phyloP scores from a whole-genome alignment of 2,797 vertebrate species.

The Threskiornis aethiopicus region DNA sequence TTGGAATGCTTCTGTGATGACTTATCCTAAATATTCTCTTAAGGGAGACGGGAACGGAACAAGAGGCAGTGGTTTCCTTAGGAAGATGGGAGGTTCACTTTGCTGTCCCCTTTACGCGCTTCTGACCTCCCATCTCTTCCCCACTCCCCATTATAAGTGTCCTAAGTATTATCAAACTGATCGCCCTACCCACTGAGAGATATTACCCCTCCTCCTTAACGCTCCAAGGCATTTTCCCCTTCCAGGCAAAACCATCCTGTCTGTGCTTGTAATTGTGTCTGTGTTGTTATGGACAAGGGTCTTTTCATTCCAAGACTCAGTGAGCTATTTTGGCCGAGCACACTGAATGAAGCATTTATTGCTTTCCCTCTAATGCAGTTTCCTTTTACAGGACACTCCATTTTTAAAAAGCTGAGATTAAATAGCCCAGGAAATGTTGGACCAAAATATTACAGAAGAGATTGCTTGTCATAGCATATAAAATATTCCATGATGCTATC shows the following conservation, averaged over 20 bases:
- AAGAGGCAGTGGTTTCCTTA: background rate
- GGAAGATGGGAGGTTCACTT: background rate
- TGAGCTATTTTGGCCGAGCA: slow-evolving; percentile 12
- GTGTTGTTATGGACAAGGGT: slow-evolving; percentile 13
- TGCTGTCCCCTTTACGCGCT: background rate
- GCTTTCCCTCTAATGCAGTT: background rate
- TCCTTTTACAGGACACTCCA: background rate
- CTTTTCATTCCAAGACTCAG: slow-evolving; percentile 7
- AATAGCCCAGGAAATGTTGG: background rate
- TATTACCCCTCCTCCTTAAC: background rate
- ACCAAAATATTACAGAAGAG: background rate
- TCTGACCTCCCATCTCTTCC: background rate
- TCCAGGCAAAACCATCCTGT: slow-evolving; percentile 7
- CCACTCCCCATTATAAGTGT: background rate
- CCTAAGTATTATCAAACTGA: background rate
- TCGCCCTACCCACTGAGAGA: background rate
- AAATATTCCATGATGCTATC: background rate
- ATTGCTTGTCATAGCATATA: background rate
- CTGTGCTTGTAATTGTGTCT: background rate
- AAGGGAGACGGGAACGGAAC: background rate
- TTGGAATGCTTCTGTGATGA: background rate
- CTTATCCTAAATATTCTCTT: background rate
- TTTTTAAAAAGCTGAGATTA: background rate
- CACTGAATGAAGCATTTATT: slow-evolving; percentile 33
- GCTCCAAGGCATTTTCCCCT: background rate